Evolutionary conservation across 2,888 invertebrate genomes (phyloP).

Genomic region (Frankliniella fusca): DNA sequence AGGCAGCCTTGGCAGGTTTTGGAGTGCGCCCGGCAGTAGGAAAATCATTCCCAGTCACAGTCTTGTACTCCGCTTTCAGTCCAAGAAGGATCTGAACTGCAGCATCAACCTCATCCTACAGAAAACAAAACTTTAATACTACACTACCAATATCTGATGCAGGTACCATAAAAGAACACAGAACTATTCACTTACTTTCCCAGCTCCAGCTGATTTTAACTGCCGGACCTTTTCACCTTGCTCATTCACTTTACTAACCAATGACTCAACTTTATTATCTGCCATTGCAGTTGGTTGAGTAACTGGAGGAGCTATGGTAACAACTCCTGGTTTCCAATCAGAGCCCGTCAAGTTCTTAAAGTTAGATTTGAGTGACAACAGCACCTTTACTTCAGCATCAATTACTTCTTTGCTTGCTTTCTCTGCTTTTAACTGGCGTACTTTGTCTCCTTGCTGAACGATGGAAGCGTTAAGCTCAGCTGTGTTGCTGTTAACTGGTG

Average conservation of each 20-base stretch:
- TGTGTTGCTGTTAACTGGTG: conserved; percentile 53
- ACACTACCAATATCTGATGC: not conserved
- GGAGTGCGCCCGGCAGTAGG: conserved; percentile 40
- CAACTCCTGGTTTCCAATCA: conserved; percentile 45
- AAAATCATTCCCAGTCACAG: conserved; percentile 55
- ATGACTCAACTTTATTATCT: conserved; percentile 47
- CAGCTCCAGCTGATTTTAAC: conserved; percentile 50
- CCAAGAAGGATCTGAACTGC: conserved; percentile 60
- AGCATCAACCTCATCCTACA: conserved; percentile 45
- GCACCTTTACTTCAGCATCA: conserved; percentile 56
- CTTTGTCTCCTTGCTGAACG: conserved; percentile 54
- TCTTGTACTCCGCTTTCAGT: conserved; percentile 72
- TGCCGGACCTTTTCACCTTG: conserved; percentile 51
- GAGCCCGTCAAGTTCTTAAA: conserved; percentile 60
- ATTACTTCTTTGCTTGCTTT: conserved; percentile 59
- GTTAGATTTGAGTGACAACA: conserved; percentile 58
- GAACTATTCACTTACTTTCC: conserved; percentile 42
- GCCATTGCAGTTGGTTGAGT: conserved; percentile 30
- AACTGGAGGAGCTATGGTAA: not conserved
- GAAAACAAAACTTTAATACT: not conserved
- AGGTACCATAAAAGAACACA: not conserved
- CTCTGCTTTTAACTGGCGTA: conserved; percentile 63
- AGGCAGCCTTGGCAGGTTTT: conserved; percentile 45
- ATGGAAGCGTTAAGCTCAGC: conserved; percentile 57
- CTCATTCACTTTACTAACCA: conserved; percentile 48